phyloP scores from a whole-genome alignment of 1,140 invertebrate genomes.

The Hycleus phaleratus region DNA sequence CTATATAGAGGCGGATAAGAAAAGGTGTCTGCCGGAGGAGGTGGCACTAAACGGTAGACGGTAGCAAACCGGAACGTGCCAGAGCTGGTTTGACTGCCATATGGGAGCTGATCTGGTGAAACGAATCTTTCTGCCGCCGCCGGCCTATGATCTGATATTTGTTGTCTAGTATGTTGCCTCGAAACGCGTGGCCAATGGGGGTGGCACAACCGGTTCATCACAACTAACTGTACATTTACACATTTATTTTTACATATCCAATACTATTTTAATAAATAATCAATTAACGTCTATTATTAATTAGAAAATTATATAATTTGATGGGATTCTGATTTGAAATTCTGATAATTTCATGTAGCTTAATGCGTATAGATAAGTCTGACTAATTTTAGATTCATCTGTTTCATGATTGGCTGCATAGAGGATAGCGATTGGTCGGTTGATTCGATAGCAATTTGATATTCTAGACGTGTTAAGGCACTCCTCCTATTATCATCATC shows the following conservation, averaged over 20 bases:
- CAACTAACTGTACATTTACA: constrained; percentile 6
- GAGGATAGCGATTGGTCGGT: constrained; percentile 2
- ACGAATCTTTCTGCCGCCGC: neutral
- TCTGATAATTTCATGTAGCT: no score
- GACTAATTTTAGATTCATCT: no score
- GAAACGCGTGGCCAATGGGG: constrained; percentile 1
- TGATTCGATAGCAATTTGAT: constrained; percentile 14
- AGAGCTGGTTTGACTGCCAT: constrained; percentile 29
- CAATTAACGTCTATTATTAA: no score
- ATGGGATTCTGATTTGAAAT: no score
- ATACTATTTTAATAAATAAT: no score
- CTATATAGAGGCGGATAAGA: constrained; percentile 1
- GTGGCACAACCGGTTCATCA: constrained; percentile 19
- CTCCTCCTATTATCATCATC: no score
- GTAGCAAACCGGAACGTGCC: constrained; percentile 26
- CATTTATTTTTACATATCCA: no score
- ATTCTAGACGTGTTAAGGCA: constrained; percentile 18
- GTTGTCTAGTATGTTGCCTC: neutral
- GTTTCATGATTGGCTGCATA: no score
- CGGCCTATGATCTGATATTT: neutral
- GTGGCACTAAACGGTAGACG: constrained; percentile 15
- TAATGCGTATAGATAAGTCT: no score
- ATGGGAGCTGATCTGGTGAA: constrained; percentile 11
- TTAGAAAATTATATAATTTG: no score
- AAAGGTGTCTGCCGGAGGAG: constrained; percentile 10